These are phyloP conservation scores for Hippocampus kuda DNA, from an alignment of 2,797 vertebrate genomes.

Conservation along the genomic window DNA sequence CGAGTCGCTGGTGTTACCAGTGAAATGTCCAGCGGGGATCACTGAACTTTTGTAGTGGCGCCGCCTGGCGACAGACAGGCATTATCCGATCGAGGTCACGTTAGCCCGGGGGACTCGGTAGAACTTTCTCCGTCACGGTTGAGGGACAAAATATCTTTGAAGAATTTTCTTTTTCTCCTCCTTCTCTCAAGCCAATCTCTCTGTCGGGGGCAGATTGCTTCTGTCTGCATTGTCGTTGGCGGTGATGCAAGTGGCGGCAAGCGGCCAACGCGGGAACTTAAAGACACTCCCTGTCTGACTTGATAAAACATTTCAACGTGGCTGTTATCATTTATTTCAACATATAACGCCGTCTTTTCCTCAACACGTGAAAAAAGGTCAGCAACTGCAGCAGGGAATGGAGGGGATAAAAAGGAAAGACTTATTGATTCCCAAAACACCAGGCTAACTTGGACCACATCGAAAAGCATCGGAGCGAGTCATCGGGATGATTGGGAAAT, in stretches of 20 bases:
- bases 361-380: neutral
- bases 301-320: neutral
- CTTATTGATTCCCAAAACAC: neutral
- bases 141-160: neutral
- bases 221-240: neutral
- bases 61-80: neutral
- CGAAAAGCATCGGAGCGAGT: neutral
- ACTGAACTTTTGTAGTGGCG: neutral
- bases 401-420: neutral
- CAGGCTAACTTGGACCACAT: neutral
- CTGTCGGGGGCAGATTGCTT: neutral
- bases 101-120: neutral
- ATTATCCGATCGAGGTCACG: neutral
- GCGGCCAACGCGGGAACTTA: neutral
- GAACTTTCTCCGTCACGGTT: neutral
- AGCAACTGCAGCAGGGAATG: neutral
- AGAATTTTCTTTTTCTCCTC: neutral
- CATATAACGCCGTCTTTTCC: neutral
- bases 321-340: neutral
- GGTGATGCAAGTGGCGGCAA: slow-evolving; percentile 6
- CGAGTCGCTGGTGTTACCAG: neutral
- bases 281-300: neutral
- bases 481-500: neutral
- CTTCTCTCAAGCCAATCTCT: neutral
- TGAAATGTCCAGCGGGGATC: neutral